phyloP scores from a whole-genome alignment of 1,140 invertebrate genomes.

The Halotydeus destructor region DNA sequence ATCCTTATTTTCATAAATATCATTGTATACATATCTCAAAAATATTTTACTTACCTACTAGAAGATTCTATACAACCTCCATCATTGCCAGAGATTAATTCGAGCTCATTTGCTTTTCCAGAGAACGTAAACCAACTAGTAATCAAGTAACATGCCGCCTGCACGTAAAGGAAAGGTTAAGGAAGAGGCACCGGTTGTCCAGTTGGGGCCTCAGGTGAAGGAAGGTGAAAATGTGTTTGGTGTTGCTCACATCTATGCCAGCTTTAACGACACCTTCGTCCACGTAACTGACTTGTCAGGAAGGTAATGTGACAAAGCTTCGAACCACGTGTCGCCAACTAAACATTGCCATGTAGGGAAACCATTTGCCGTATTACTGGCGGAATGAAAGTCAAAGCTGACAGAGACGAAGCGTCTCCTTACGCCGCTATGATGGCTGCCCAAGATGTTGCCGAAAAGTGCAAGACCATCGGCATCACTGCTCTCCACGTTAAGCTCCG shows the following conservation, averaged over 20 bases:
- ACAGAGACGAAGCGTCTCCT: constrained; percentile 97
- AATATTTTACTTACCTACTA: no score
- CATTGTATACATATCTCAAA: no score
- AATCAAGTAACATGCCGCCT: constrained; percentile 43
- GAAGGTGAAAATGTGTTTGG: constrained; percentile 96
- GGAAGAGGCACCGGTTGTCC: constrained; percentile 77
- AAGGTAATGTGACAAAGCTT: constrained; percentile 29
- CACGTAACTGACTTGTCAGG: constrained; percentile 98
- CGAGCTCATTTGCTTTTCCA: no score
- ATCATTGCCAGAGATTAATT: no score
- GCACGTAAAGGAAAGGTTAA: constrained; percentile 93
- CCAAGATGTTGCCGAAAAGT: constrained; percentile 98
- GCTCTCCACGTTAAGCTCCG: constrained; percentile 94
- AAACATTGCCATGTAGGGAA: constrained; percentile 42
- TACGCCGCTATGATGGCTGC: constrained; percentile 99
- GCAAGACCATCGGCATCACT: constrained; percentile 85
- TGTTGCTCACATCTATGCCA: constrained; percentile 97
- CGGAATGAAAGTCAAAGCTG: constrained; percentile 99
- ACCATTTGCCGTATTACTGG: constrained; percentile 95
- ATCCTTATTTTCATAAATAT: no score
- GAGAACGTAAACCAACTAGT: no score
- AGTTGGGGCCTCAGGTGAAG: constrained; percentile 84
- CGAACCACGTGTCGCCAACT: constrained; percentile 4
- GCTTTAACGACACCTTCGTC: constrained; percentile 99
- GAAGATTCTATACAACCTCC: no score